A percentile compares a stretch with the other conserved stretches of the same genome.
Evolutionary conservation across 1,140 invertebrate species (phyloP).

Genomic region (Drosophila pectinifera): DNA sequence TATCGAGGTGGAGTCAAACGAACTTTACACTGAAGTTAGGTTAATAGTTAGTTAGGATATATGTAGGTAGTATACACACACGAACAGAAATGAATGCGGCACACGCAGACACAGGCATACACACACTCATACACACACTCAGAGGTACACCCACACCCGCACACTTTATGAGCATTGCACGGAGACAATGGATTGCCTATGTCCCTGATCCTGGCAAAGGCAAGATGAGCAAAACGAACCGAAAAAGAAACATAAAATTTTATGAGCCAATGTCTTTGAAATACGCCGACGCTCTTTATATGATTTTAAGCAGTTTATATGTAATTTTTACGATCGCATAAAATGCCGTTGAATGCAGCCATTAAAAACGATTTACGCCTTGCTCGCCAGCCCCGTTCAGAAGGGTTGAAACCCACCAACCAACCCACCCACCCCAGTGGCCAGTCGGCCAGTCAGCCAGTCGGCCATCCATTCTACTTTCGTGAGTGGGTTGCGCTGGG

Average conservation of each 20-base stretch:
- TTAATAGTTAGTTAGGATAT: conserved; percentile 64
- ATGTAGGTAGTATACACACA: conserved; percentile 52
- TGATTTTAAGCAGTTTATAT: conserved; percentile 83
- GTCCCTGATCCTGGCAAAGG: conserved; percentile 47
- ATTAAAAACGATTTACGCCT: conserved; percentile 83
- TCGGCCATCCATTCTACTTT: conserved; percentile 8
- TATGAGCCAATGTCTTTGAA: conserved; percentile 68
- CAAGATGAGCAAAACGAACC: conserved; percentile 43
- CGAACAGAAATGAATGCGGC: conserved; percentile 35
- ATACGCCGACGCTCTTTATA: conserved; percentile 75
- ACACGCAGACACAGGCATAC: conserved; percentile 27
- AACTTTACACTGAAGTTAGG: conserved; percentile 58
- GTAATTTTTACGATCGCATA: conserved; percentile 80
- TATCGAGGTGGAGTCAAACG: conserved; percentile 51
- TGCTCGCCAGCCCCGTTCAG: conserved; percentile 50
- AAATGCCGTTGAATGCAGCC: conserved; percentile 80
- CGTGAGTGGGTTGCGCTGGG: conserved; percentile 14
- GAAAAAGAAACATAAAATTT: conserved; percentile 73
- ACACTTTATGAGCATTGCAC: conserved; percentile 29
- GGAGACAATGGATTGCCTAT: conserved; percentile 47
- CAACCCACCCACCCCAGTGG: neutral
- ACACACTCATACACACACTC: conserved; percentile 32
- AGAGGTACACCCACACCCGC: conserved; percentile 27
- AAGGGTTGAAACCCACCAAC: conserved; percentile 29
- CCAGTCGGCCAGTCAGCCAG: too few relatives aligned